Conservation (phyloP, 2,113 vertebrate species). For the Probosciger aterrimus region DNA sequence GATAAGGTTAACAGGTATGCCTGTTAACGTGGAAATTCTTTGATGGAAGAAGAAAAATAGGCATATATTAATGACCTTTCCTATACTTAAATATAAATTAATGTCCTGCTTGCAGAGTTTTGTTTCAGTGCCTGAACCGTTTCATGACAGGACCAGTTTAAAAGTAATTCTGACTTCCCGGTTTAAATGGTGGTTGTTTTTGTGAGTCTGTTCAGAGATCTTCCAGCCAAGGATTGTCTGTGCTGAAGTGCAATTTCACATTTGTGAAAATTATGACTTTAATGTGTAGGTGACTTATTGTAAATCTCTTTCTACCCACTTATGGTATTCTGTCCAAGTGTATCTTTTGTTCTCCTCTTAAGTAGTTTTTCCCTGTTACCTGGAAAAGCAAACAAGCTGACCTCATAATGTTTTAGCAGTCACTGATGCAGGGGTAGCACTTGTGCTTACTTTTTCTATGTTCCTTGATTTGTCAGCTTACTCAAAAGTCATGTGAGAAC, state of each 20-base stretch:
- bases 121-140: not conserved
- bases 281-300: not conserved
- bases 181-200: not conserved
- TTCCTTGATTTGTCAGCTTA: not conserved
- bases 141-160: not conserved
- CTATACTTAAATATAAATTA: not conserved
- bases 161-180: not conserved
- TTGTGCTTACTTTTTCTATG: not conserved
- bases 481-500: not conserved
- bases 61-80: not conserved
- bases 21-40: not conserved
- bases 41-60: not conserved
- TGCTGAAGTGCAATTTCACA: not conserved
- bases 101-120: not conserved
- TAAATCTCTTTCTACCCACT: constrained; percentile 19
- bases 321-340: not conserved
- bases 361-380: constrained; percentile 15
- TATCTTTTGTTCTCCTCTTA: not conserved
- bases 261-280: not conserved
- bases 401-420: not conserved
- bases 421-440: not conserved
- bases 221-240: not conserved
- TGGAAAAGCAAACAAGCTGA: not conserved
- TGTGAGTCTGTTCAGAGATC: not conserved
- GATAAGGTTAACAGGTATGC: no score